Base-by-base conservation (phyloP, 2,797 vertebrate genomes). In the Gallirallus australis region DNA sequence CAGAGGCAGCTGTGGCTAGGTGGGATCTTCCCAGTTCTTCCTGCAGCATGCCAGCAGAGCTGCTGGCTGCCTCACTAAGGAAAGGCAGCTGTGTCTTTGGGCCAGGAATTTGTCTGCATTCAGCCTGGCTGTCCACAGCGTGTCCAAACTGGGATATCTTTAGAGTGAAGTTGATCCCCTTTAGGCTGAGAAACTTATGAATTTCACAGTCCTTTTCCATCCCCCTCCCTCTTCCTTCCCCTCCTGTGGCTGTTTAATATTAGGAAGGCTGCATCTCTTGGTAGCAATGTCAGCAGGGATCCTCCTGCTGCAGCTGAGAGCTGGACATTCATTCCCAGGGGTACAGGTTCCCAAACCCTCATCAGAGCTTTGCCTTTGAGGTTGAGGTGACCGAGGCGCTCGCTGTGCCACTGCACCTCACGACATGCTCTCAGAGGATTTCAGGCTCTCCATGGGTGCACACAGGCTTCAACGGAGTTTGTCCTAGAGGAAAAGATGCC, bases 351-450 rank as follows among this genome's bases (percentile, higher is more conserved):
- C 54, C 35, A 18, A 33, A 3, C 27, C 57, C 45, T 72, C 0
- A 0, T 23, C 40, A 33, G 24, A 53, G 40, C 50, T 3, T 23
- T 15, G 6, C 9, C 28, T 31, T 7, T 15, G 25, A 52, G 50
- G 30, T 6, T 18, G 37, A 20, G 23, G 70, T 3, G 3, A 21
- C 42, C 1, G 4, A 4, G 12, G 2, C 9, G 45, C 40, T 63
- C 2, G 7, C 40, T 17, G 31, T 31, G 57, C n/a, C 15, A 0
- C 17, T 6, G 27, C 33, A 9, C 37, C 33, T 53, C 2, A 1
- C 10, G 5, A 0, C 8, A 0, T 2, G 13, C 21, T 75, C 70
- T 47, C 20, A 1, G 30, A 50, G 14, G 13, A 17, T 47, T 48
- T 64, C 2, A 21, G 63, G n/a, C 25, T 70, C 72, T 23, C 70